Percentiles rank a stretch among this genome's conserved stretches.
phyloP scores from a whole-genome alignment of 2,888 invertebrate genomes.

The Brachyptera risi region DNA sequence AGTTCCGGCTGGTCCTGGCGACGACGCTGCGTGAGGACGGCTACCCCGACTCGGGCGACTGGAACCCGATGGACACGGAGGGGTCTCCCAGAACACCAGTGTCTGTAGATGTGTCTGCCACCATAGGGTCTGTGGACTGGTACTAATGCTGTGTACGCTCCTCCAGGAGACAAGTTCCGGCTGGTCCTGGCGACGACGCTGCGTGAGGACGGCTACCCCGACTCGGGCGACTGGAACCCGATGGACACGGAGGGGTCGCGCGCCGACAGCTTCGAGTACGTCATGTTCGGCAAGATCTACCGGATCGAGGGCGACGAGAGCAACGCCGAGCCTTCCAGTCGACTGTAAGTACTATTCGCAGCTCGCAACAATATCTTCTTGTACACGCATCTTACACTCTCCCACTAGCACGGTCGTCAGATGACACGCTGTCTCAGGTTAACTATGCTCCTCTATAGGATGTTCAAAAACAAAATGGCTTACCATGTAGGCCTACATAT shows the following conservation, averaged over 20 bases:
- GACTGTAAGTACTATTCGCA: conserved; percentile 57
- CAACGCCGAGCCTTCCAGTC: conserved; percentile 76
- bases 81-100: conserved; percentile 43
- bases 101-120: not conserved
- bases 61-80: conserved; percentile 84
- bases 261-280: conserved; percentile 98
- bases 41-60: conserved; percentile 92
- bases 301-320: conserved; percentile 96
- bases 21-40: conserved; percentile 96
- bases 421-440: too few species aligned
- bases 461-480: too few species aligned
- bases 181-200: conserved; percentile 92
- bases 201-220: conserved; percentile 94
- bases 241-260: conserved; percentile 82
- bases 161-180: conserved; percentile 67
- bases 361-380: too few species aligned
- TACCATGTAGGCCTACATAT: too few species aligned
- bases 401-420: too few species aligned
- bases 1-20: conserved; percentile 88
- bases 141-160: too few species aligned
- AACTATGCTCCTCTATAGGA: too few species aligned
- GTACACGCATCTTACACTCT: too few species aligned
- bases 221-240: conserved; percentile 93
- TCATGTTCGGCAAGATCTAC: conserved; percentile 98
- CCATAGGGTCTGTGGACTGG: too few species aligned